Percentiles rank a stretch among this genome's conserved stretches.
Evolutionary conservation across 2,797 vertebrate species (phyloP).

Genomic region (Arnoldichthys spilopterus): DNA sequence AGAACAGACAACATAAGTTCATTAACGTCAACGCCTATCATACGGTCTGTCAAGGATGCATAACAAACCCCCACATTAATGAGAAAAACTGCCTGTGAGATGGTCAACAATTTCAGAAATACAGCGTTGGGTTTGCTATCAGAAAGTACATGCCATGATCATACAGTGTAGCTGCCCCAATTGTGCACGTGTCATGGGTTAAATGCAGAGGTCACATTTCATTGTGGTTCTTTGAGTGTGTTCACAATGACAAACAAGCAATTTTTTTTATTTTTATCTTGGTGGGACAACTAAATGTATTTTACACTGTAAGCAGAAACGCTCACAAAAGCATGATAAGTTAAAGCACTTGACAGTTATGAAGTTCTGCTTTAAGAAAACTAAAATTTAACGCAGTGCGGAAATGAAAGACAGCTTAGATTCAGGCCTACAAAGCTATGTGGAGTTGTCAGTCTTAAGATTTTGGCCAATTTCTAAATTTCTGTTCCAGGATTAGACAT

Average conservation of each 20-base stretch:
- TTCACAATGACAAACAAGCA: not conserved
- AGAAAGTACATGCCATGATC: constrained; percentile 26
- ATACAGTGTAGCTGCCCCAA: too few species aligned
- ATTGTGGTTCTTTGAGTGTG: too few species aligned
- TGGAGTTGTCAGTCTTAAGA: not conserved
- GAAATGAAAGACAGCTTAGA: not conserved
- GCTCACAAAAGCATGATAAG: not conserved
- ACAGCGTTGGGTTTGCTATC: constrained; percentile 15
- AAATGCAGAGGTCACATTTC: too few species aligned
- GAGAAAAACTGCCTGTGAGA: constrained; percentile 17
- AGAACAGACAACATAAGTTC: constrained; percentile 32
- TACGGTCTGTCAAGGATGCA: not conserved
- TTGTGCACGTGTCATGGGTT: too few species aligned
- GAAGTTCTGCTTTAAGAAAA: not conserved
- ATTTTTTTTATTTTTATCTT: too few species aligned
- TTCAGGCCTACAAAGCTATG: not conserved
- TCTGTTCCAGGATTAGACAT: not conserved
- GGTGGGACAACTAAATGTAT: not conserved
- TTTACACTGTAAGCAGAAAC: not conserved
- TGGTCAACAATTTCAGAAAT: constrained; percentile 4
- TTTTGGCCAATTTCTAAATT: not conserved
- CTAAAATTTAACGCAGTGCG: not conserved
- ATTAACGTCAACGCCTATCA: constrained; percentile 6
- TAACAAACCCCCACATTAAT: constrained; percentile 47
- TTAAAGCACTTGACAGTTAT: not conserved